phyloP scores from a whole-genome alignment of 1,140 invertebrate genomes.

The Lepidurus arcticus region DNA sequence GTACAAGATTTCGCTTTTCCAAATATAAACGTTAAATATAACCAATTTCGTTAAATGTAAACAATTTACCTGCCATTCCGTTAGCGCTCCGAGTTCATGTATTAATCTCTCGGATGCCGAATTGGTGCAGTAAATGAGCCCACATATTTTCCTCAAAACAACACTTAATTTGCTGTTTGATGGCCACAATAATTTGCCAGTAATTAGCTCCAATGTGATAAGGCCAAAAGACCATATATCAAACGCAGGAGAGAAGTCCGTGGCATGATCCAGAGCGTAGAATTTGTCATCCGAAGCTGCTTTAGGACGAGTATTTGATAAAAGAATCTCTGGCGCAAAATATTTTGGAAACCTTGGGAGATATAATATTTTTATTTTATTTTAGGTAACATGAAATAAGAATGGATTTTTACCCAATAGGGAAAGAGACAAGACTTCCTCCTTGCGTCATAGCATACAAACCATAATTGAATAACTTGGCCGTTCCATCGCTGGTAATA shows the following conservation, averaged over 20 bases:
- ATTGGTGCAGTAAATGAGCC: slow-evolving; percentile 55
- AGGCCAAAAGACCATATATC: slow-evolving; percentile 91
- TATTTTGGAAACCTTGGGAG: slow-evolving; percentile 63
- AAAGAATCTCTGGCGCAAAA: slow-evolving; percentile 76
- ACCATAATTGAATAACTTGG: slow-evolving; percentile 89
- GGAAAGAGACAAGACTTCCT: slow-evolving; percentile 81
- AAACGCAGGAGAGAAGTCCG: slow-evolving; percentile 52
- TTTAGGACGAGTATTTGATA: slow-evolving; percentile 47
- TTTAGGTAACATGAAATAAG: slow-evolving; percentile 2
- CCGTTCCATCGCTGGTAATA: slow-evolving; percentile 60
- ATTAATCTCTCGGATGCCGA: slow-evolving; percentile 66
- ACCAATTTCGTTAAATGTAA: not conserved
- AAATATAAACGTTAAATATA: too few relatives aligned
- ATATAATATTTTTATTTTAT: slow-evolving; percentile 24
- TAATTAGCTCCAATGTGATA: slow-evolving; percentile 69
- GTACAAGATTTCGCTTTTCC: not conserved
- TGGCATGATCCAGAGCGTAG: slow-evolving; percentile 42
- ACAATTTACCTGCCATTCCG: slow-evolving; percentile 56
- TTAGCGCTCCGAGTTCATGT: slow-evolving; percentile 63
- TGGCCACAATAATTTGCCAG: slow-evolving; percentile 44
- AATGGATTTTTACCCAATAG: slow-evolving; percentile 65
- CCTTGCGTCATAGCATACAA: slow-evolving; percentile 82
- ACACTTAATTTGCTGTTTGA: slow-evolving; percentile 57
- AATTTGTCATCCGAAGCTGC: slow-evolving; percentile 34
- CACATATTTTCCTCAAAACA: slow-evolving; percentile 66